A percentile compares a stretch with the other conserved stretches of the same genome.
These are phyloP conservation scores for Huso huso DNA, from an alignment of 2,797 vertebrate genomes.

Conservation along the genomic window DNA sequence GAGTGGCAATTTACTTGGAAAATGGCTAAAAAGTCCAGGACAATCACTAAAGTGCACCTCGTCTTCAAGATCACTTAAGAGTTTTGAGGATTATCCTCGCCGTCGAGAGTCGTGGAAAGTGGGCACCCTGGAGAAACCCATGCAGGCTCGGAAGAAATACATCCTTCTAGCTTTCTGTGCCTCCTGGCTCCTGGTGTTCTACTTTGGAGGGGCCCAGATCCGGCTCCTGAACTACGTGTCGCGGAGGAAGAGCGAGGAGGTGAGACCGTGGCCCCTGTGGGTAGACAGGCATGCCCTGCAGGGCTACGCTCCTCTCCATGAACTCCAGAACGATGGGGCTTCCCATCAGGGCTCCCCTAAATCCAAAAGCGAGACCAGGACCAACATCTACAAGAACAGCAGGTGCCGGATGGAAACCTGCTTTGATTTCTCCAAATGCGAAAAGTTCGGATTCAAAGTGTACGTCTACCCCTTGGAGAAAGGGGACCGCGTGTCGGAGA, in stretches of 20 bases:
- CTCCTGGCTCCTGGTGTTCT: slow-evolving; percentile 79
- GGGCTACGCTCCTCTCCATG: slow-evolving; percentile 58
- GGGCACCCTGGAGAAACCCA: slow-evolving; percentile 46
- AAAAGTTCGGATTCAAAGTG: slow-evolving; percentile 67
- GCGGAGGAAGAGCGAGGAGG: slow-evolving; percentile 38
- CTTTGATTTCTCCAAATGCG: slow-evolving; percentile 75
- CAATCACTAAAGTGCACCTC: slow-evolving; percentile 6
- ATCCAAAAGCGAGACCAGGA: slow-evolving; percentile 47
- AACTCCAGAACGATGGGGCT: slow-evolving; percentile 52
- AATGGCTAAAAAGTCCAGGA: not conserved
- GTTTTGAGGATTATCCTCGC: not conserved
- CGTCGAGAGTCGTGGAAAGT: not conserved
- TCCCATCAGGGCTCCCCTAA: slow-evolving; percentile 42
- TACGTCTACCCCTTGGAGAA: slow-evolving; percentile 68
- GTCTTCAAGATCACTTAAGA: slow-evolving; percentile 3
- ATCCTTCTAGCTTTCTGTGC: slow-evolving; percentile 79
- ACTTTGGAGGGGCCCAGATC: slow-evolving; percentile 66
- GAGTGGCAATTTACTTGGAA: slow-evolving; percentile 1
- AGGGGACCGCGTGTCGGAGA: slow-evolving; percentile 64
- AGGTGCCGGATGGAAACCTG: slow-evolving; percentile 78
- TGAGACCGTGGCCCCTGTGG: slow-evolving; percentile 78
- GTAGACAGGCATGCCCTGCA: slow-evolving; percentile 64
- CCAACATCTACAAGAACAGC: slow-evolving; percentile 54
- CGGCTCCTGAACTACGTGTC: slow-evolving; percentile 59
- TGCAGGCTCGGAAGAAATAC: slow-evolving; percentile 88